Percentiles rank a stretch among this genome's conserved stretches.
Evolutionary conservation across 2,113 vertebrate genomes (phyloP).

Genomic region (Herpailurus yagouaroundi): DNA sequence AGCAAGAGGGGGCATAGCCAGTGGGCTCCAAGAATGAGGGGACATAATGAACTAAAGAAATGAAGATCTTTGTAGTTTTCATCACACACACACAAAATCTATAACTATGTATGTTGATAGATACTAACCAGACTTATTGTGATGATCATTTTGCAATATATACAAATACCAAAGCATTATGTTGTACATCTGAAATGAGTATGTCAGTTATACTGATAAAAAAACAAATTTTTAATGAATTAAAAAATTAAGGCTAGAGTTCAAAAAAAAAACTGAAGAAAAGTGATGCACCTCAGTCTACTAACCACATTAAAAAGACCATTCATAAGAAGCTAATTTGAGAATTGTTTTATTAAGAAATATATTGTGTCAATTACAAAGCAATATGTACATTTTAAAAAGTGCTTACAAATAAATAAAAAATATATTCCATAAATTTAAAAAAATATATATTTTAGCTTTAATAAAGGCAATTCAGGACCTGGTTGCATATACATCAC

Average conservation of each 20-base stretch:
- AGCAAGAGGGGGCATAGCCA: background rate
- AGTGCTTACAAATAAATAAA: conserved; percentile 76
- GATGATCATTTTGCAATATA: background rate
- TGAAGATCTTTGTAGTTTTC: background rate
- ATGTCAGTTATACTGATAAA: background rate
- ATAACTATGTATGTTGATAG: background rate
- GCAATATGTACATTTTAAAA: conserved; percentile 50
- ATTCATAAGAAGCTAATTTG: background rate
- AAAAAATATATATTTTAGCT: conserved; percentile 14
- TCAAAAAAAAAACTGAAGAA: background rate
- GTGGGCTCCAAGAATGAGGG: background rate
- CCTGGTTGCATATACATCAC: background rate
- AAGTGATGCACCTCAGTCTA: background rate
- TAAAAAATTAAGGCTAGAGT: background rate
- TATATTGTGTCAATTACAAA: conserved; percentile 45
- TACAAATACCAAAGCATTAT: background rate
- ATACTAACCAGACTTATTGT: background rate
- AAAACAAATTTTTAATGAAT: background rate
- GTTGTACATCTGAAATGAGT: background rate
- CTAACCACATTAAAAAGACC: background rate
- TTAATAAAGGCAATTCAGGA: background rate
- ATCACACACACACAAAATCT: background rate
- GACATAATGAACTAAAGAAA: background rate
- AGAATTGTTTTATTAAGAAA: conserved; percentile 76
- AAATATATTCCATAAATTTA: conserved; percentile 29